Base-by-base conservation (phyloP, 1,140 invertebrate species). In the Aphelenchoides fujianensis region DNA sequence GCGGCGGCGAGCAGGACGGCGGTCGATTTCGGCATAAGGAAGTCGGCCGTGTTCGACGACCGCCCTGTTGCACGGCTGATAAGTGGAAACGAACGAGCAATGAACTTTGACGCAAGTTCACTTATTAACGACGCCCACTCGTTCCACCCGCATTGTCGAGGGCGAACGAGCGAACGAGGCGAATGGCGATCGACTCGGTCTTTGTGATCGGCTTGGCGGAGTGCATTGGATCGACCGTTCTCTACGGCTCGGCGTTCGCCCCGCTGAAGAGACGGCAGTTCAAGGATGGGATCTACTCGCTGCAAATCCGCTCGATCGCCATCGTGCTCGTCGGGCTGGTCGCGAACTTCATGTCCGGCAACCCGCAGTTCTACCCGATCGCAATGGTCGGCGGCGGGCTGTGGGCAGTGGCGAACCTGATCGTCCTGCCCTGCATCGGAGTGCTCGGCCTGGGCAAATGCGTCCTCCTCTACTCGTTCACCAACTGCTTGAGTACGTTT, bases 391-490 rank as follows among this genome's bases (percentile, higher is more conserved):
- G 57, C n/a, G 57, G 57, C 2, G 27, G n/a, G 2, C 28, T 61
- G 28, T 61, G 57, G 57, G 28, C 57, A 2, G 37, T 61, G 2
- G 57, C 57, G n/a, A 61, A 61, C 28, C 2, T 61, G 57, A 61
- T 61, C n/a, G 57, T 61, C 2, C 57, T 61, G n/a, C 57, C 57
- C 28, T 61, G 57, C 27, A 61, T 61, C 36, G 57, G 16, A 30
- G 16, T 30, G 27, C 57, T 61, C 36, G 57, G 57, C 28, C 28
- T 61, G 16, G 57, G n/a, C 1, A 30, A 30, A 16, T 30, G 27
- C 1, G 57, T 61, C n/a, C 3, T 61, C n/a, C 36, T 61, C 2
- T 61, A 61, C 57, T 19, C n/a, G 16, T 61, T 61, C 36, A n/a
- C 16, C n/a, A 61, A 61, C 36, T 61, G 27, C 2, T 30, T 61